Base-by-base conservation (phyloP, 2,797 vertebrate species). In the Pampus argenteus region DNA sequence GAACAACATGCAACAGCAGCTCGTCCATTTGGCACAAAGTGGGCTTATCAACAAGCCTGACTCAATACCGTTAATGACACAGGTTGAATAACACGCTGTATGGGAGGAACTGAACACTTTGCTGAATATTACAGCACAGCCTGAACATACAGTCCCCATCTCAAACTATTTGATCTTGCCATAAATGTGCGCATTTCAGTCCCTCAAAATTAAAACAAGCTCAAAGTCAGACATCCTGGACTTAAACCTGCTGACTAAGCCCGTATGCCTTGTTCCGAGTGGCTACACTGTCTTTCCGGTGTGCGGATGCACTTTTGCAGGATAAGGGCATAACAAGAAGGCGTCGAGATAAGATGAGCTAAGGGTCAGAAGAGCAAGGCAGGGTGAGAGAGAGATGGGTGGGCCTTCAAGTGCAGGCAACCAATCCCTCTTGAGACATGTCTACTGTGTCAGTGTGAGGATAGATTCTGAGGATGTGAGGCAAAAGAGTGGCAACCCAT, bases 301-400 rank as follows among this genome's bases (percentile, higher is more conserved):
- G 45, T 40, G 23, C 17, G 14, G 64, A 71, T 52, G 66, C 58
- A 78, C 51, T 69, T 83, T 62, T 64, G 40, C 71, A 64, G 64
- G 63, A 73, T 78, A 68, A 74, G 65, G 75, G 72, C 58, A 80
- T 36, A 80, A 81, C 74, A 86, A 76, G 29, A 73, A 68, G 72
- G 50, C 26, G 15, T 28, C 60, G 34, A 63, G 61, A 64, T 60
- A 68, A 76, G 38, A 51, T 1, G 42, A 74, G 77, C 74, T 72
- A 80, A 78, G 63, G 69, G 74, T 83, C 74, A 78, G 63, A 66
- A 20, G 52, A 68, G 23, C 1, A 10, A 65, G 55, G 74, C 23
- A 7, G 62, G n/a, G 55, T n/a, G n/a, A 22, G 17, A 50, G 69
- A 83, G 38, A 58, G 73, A 83, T 65, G 60, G 66, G 28, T 31